Conservation (phyloP, 2,888 invertebrate species). For the Helicoverpa assulta region DNA sequence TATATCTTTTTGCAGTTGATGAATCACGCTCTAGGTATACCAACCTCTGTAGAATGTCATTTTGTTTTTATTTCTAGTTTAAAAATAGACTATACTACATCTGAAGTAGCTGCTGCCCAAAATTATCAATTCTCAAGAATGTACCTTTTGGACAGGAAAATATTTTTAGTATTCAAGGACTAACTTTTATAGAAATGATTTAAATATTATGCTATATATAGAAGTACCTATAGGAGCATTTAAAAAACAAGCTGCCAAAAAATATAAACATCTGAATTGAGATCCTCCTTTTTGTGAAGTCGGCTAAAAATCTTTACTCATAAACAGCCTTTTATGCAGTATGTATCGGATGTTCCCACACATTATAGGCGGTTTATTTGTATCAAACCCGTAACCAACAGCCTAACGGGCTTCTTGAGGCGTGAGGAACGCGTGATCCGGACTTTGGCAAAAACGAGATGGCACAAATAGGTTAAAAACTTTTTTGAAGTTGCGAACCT, state of each 20-base stretch:
- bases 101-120: too few species aligned
- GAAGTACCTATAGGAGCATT: too few species aligned
- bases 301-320: too few species aligned
- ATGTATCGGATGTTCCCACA: neutral
- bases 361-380: neutral
- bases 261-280: too few species aligned
- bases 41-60: neutral
- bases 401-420: neutral
- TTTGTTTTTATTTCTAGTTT: neutral
- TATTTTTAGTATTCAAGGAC: too few species aligned
- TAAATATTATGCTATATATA: too few species aligned
- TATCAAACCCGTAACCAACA: neutral
- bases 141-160: too few species aligned
- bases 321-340: too few species aligned
- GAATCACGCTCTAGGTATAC: neutral
- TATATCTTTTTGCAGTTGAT: neutral
- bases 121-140: too few species aligned
- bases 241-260: too few species aligned
- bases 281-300: too few species aligned
- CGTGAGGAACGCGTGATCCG: neutral
- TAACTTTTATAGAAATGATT: too few species aligned
- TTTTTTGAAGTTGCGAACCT: neutral
- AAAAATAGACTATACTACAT: neutral
- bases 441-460: neutral
- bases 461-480: neutral